A percentile compares a stretch with the other conserved stretches of the same genome.
Conservation (phyloP, 2,888 invertebrate species). For the Phlogophora meticulosa region DNA sequence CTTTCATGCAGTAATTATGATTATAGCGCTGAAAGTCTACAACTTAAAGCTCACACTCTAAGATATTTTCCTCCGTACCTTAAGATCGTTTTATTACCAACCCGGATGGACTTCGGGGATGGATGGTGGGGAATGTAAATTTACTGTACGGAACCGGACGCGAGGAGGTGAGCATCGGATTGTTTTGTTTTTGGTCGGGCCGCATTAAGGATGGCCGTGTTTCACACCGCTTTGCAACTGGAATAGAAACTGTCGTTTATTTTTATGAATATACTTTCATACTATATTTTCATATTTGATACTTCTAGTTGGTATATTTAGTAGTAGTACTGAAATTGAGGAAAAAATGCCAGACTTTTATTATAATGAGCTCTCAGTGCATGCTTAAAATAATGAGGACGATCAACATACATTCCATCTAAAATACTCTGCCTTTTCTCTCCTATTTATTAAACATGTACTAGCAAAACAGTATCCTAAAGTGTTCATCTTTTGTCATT, state of each 20-base stretch:
- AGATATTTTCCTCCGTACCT: slow-evolving; percentile 88
- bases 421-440: not conserved
- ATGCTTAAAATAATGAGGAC: not conserved
- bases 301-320: not conserved
- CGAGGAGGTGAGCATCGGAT: slow-evolving; percentile 89
- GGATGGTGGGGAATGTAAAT: slow-evolving; percentile 90
- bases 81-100: slow-evolving; percentile 90
- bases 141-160: slow-evolving; percentile 90
- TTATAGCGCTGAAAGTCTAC: slow-evolving; percentile 61
- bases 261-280: no score
- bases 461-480: not conserved
- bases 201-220: slow-evolving; percentile 79
- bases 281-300: not conserved
- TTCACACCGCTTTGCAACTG: slow-evolving; percentile 73
- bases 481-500: not conserved
- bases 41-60: slow-evolving; percentile 69
- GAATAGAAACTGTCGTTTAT: not conserved
- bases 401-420: not conserved
- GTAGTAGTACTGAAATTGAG: not conserved
- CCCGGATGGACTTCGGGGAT: slow-evolving; percentile 90
- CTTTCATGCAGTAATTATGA: not conserved
- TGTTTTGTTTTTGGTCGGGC: slow-evolving; percentile 89
- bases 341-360: not conserved
- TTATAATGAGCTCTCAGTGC: not conserved
- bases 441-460: not conserved